These are phyloP conservation scores for Phortica variegata DNA, from an alignment of 1,140 invertebrate species.

Conservation along the genomic window DNA sequence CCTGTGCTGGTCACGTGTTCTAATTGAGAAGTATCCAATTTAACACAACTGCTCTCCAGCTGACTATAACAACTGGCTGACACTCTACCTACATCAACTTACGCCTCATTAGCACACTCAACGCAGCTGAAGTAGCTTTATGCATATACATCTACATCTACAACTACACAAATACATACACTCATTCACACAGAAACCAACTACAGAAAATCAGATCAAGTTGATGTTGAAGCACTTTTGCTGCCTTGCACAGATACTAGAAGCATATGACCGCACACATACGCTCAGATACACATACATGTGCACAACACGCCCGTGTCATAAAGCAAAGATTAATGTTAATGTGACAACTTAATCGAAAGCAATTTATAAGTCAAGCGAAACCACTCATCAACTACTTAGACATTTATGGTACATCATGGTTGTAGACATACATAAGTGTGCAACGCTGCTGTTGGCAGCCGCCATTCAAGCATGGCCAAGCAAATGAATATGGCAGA, in stretches of 20 bases:
- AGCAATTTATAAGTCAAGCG: conserved; percentile 53
- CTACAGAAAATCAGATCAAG: conserved; percentile 20
- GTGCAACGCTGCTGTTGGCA: conserved; percentile 17
- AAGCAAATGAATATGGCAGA: not conserved
- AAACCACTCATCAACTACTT: conserved; percentile 16
- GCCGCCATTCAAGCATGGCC: conserved; percentile 18
- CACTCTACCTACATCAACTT: conserved; percentile 20
- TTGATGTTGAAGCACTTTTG: conserved; percentile 47
- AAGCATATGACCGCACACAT: not conserved
- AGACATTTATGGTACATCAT: not conserved
- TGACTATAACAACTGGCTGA: not conserved
- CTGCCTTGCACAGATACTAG: not conserved
- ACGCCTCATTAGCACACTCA: conserved; percentile 42
- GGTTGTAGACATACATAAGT: conserved; percentile 28
- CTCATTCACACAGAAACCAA: too few relatives aligned
- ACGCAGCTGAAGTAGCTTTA: not conserved
- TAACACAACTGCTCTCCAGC: too few relatives aligned
- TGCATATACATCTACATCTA: too few relatives aligned
- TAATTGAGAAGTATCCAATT: too few relatives aligned
- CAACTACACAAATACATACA: too few relatives aligned
- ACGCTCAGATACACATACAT: conserved; percentile 1
- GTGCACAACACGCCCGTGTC: too few relatives aligned
- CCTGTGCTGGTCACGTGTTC: too few relatives aligned
- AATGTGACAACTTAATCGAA: conserved; percentile 55
- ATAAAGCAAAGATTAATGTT: conserved; percentile 52